Conservation (phyloP, 2,113 vertebrate genomes). For the Pachyramphus minor region DNA sequence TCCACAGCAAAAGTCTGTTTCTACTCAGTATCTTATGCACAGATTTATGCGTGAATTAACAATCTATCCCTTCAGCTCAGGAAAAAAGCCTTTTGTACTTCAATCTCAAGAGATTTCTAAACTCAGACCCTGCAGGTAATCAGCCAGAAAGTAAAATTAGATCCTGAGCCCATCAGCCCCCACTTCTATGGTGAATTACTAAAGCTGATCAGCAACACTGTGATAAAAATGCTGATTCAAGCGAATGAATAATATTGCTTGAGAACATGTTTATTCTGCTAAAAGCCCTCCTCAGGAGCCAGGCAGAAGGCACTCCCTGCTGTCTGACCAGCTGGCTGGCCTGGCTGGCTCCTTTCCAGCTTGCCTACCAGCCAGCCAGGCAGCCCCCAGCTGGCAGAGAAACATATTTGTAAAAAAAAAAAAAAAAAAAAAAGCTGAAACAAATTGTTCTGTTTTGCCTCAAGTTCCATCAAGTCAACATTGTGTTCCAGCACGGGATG, state of each 20-base stretch:
- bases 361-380: not conserved
- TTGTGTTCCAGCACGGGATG: not conserved
- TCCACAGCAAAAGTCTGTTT: not conserved
- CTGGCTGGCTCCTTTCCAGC: not conserved
- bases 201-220: not conserved
- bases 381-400: not conserved
- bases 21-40: not conserved
- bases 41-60: not conserved
- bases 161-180: not conserved
- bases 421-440: not conserved
- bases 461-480: not conserved
- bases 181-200: rapidly evolving
- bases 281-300: not conserved
- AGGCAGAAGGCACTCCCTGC: not conserved
- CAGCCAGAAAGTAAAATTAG: not conserved
- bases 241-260: not conserved
- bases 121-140: not conserved
- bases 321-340: not conserved
- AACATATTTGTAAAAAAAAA: not conserved
- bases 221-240: not conserved
- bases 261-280: not conserved
- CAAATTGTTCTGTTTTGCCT: not conserved
- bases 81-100: not conserved
- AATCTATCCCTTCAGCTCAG: not conserved
- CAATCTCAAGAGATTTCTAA: not conserved